Evolutionary conservation across 1,140 invertebrate genomes (phyloP).

Genomic region (Nymphalis io): DNA sequence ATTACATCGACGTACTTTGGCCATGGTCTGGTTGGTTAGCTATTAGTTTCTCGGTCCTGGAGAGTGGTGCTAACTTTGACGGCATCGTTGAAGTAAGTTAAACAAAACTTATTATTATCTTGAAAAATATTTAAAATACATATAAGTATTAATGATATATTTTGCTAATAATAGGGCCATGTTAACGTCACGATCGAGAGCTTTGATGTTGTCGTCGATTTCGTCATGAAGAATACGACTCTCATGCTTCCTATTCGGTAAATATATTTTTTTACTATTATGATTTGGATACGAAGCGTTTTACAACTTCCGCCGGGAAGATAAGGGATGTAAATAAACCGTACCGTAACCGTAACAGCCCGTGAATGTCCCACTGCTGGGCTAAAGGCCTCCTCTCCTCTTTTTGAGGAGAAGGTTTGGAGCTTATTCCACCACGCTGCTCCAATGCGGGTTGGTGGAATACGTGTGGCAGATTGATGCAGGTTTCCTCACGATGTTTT

Average conservation of each 20-base stretch:
- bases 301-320: no score
- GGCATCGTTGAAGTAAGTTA: conserved; percentile 67
- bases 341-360: no score
- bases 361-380: no score
- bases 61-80: conserved; percentile 87
- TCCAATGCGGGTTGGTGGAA: no score
- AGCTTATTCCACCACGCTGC: no score
- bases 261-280: conserved; percentile 21
- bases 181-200: conserved; percentile 93
- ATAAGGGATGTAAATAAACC: no score
- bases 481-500: no score
- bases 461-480: no score
- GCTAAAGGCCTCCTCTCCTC: no score
- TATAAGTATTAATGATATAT: neutral
- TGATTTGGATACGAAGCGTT: neutral
- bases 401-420: no score
- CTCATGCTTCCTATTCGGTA: conserved; percentile 85
- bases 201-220: conserved; percentile 83
- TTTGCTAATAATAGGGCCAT: conserved; percentile 84
- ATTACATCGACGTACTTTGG: conserved; percentile 93
- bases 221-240: conserved; percentile 84
- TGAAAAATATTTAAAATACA: no score
- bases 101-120: neutral
- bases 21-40: conserved; percentile 98
- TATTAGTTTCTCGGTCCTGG: conserved; percentile 86